Evolutionary conservation across 2,888 invertebrate genomes (phyloP).

Genomic region (Pyrocoelia pectoralis): DNA sequence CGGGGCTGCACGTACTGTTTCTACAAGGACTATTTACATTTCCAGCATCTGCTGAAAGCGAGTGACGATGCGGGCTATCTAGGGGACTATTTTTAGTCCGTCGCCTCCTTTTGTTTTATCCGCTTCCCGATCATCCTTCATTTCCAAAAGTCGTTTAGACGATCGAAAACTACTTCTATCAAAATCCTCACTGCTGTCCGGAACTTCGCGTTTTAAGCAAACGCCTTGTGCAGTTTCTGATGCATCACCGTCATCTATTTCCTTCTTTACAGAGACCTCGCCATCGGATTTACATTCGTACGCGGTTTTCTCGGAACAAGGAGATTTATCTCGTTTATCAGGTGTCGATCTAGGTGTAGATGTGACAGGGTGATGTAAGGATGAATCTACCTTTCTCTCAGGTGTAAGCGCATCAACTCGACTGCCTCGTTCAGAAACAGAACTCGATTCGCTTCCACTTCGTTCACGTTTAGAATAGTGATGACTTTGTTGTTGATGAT

Average conservation of each 20-base stretch:
- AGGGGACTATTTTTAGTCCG: constrained; percentile 47
- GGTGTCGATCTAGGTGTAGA: constrained; percentile 73
- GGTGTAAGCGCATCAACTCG: constrained; percentile 84
- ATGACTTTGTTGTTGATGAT: constrained; percentile 72
- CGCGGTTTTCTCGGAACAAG: constrained; percentile 64
- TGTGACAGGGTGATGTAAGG: constrained; percentile 64
- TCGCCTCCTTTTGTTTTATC: constrained; percentile 48
- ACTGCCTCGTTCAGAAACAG: constrained; percentile 84
- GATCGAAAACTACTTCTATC: constrained; percentile 55
- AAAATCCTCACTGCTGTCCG: constrained; percentile 58
- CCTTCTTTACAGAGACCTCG: constrained; percentile 69
- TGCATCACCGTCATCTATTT: constrained; percentile 68
- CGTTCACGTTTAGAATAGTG: constrained; percentile 76
- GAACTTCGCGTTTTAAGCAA: constrained; percentile 51
- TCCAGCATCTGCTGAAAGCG: constrained; percentile 54
- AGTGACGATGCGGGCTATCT: constrained; percentile 53
- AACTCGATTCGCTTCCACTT: constrained; percentile 89
- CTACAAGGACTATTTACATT: constrained; percentile 68
- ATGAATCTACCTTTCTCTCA: constrained; percentile 75
- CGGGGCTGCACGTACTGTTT: constrained; percentile 73
- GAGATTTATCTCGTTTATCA: constrained; percentile 70
- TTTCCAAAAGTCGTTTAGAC: constrained; percentile 36
- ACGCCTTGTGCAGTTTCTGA: constrained; percentile 60
- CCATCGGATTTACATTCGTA: constrained; percentile 60
- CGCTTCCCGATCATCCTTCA: constrained; percentile 54